These are phyloP conservation scores for Tursiops truncatus DNA, from an alignment of 2,113 vertebrate species.

Conservation along the genomic window DNA sequence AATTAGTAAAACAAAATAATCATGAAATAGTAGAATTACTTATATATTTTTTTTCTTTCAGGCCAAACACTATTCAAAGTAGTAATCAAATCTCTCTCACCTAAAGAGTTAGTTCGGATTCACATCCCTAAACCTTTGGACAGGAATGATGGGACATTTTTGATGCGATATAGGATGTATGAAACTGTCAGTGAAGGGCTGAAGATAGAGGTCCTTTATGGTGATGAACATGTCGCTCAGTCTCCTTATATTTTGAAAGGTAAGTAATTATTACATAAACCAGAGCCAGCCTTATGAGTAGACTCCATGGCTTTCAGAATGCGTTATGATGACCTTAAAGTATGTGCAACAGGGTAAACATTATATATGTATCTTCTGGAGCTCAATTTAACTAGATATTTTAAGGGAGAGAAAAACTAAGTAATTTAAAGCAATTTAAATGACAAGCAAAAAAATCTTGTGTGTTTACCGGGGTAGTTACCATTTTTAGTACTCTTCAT, in stretches of 20 bases:
- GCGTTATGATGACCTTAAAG: not conserved
- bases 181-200: slow-evolving; percentile 86
- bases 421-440: slow-evolving; percentile 34
- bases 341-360: not conserved
- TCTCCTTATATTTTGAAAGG: slow-evolving; percentile 93
- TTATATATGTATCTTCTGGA: not conserved
- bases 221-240: slow-evolving; percentile 86
- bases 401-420: not conserved
- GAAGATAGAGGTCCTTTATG: slow-evolving; percentile 88
- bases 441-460: not conserved
- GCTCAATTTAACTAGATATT: not conserved
- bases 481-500: not conserved
- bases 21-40: slow-evolving; percentile 35
- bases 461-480: not conserved
- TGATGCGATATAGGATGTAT: slow-evolving; percentile 92
- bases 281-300: not conserved
- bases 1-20: slow-evolving; percentile 17
- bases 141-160: slow-evolving; percentile 92
- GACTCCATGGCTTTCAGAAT: not conserved
- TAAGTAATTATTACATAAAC: slow-evolving; percentile 61
- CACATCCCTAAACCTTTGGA: slow-evolving; percentile 90
- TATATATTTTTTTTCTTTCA: slow-evolving; percentile 73
- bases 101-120: slow-evolving; percentile 87
- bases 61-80: slow-evolving; percentile 90
- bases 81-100: slow-evolving; percentile 86